Base-by-base conservation (phyloP, 2,113 vertebrate species). In the Oryzias woworae region DNA sequence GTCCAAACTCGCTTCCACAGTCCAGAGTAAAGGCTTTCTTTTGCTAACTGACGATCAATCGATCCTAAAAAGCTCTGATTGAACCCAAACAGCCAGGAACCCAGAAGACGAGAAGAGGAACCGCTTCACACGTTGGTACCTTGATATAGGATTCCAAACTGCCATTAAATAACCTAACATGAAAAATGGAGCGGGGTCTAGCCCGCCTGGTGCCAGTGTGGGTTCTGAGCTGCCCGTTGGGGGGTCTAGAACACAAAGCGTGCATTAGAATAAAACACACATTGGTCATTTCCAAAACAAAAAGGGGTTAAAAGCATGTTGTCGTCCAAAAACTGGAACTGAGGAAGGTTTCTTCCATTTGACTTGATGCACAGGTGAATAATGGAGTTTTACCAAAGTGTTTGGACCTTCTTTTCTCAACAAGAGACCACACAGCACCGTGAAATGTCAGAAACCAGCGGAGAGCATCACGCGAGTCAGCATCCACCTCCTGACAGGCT, bases 131-230 rank as follows among this genome's bases (percentile, higher is more conserved):
- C 62, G 84, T 6, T 85, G 90, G 92, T 96, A 98, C 95, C 95
- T 96, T 94, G 89, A 98, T 91, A 92, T 96, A 97, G 23, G 94
- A 92, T 91, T 96, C 94, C 95, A 98, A 91, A 94, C 96, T 94
- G 91, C 94, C 95, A 93, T 96, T 97, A 95, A 96, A 98, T 90
- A 96, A 95, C 87, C 95, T 96, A 95, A 94, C 90, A 91, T 91
- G 95, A 96, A 89, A 96, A 59, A 95, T 91, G 73, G 95, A 97
- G 84, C 90, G 92, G 88, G 94, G 94, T 85, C 94, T 94, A 91
- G 90, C 85, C 90, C 95, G 94, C 91, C 91, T 94, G 88, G 92
- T 91, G 93, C 94, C 95, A 90, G 94, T 93, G 91, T 92, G 94
- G 89, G 94, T 93, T 87, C 93, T 96, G 92, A 92, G 90, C 83